Conservation (phyloP, 2,113 vertebrate species). For the Hoplias malabaricus region DNA sequence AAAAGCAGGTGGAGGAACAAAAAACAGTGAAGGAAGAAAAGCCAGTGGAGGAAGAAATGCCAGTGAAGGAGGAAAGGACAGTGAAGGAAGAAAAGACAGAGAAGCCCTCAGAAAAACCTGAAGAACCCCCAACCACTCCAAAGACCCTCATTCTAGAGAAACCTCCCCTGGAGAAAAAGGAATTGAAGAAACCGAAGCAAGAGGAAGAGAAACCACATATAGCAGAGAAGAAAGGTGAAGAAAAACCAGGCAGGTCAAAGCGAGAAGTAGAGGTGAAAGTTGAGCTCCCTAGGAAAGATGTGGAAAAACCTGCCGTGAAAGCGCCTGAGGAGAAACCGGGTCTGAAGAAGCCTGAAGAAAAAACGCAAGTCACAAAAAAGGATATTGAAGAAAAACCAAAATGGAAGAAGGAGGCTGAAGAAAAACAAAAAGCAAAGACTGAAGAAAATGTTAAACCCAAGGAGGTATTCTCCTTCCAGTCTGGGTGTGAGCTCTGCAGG, state of each 20-base stretch:
- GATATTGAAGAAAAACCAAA: slow-evolving; percentile 23
- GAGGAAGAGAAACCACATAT: slow-evolving; percentile 26
- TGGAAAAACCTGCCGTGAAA: slow-evolving; percentile 32
- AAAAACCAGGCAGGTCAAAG: slow-evolving; percentile 19
- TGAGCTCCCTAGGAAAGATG: slow-evolving; percentile 38
- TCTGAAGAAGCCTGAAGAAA: slow-evolving; percentile 40
- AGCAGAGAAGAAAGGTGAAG: neutral
- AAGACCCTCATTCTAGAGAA: slow-evolving; percentile 12
- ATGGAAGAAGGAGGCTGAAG: slow-evolving; percentile 38
- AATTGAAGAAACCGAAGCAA: neutral
- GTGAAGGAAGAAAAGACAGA: slow-evolving; percentile 40
- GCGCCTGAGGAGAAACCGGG: neutral
- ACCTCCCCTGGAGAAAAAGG: slow-evolving; percentile 13
- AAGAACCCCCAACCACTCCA: slow-evolving; percentile 30
- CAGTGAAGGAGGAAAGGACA: slow-evolving; percentile 14
- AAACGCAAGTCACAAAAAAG: slow-evolving; percentile 11
- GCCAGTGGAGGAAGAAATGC: slow-evolving; percentile 13
- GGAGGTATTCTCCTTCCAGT: slow-evolving; percentile 39
- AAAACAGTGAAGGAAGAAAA: slow-evolving; percentile 34
- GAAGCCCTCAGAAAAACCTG: slow-evolving; percentile 21
- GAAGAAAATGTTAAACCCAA: slow-evolving; percentile 36
- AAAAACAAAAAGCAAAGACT: slow-evolving; percentile 32
- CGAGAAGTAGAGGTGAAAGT: slow-evolving; percentile 11
- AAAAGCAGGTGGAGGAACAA: slow-evolving; percentile 37
- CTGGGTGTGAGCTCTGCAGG: neutral